Evolutionary conservation across 2,113 vertebrate species (phyloP), one percentile per base, ranked within the genome.

Genomic region (Dasyornis broadbenti): DNA sequence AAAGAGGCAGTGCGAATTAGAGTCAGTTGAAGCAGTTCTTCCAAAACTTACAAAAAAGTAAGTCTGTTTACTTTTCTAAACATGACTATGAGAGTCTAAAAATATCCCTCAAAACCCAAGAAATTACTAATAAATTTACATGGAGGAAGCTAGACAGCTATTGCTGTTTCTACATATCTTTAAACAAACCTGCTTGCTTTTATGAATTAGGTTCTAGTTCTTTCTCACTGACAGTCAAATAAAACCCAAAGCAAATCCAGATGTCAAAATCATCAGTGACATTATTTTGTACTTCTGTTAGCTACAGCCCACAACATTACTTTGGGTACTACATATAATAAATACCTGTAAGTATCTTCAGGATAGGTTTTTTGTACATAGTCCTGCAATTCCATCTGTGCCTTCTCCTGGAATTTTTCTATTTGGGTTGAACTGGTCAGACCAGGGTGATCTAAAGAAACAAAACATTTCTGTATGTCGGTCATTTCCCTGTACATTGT

Each of bases 321-420:
- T 96, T 82, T 90, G 89, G 70, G 64, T 92, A 93, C 89, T 96
- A 93, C 5, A 96, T 61, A 95, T 47, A 96, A 96, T 95, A 95
- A 97, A 96, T 98, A 99, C 99, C 99, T 99, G 98, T 99, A 99
- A 20, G 98, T 99, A 97, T 99, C 99, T 84, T 99, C 99, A 15
- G 99, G 98, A 97, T 99, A 99, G 9, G 99, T 98, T 97, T 99
- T 99, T 97, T 99, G 99, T 61, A 99, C 99, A 61, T 99, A 99
- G 97, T 99, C 99, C 98, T 99, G 99, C 86, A 99, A 97, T 96
- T 99, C 99, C 99, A 99, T 99, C 97, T 99, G 98, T n/a, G 99
- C 99, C 97, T 99, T 99, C 95, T 99, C 99, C 96, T 99, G 99
- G 95, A 99, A 99, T 96, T 99, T 99, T 97, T 99, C 99, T 92